These are phyloP conservation scores for Lydus trimaculatus DNA, from an alignment of 2,888 invertebrate species.

Conservation along the genomic window DNA sequence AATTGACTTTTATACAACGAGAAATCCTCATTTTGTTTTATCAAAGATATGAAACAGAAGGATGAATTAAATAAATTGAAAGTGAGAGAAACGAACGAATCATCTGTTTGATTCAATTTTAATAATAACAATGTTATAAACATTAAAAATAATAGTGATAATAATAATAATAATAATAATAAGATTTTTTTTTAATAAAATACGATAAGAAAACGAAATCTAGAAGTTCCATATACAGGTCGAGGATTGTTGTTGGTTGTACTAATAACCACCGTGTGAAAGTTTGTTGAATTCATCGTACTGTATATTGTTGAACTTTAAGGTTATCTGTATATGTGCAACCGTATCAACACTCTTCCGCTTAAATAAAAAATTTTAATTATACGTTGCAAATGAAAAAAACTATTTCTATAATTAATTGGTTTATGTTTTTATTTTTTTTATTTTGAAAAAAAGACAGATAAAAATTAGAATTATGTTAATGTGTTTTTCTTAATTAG, in stretches of 20 bases:
- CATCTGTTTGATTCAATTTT: no score
- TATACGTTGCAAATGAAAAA: no score
- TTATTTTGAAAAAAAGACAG: background rate
- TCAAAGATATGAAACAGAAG: background rate
- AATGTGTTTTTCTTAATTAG: background rate
- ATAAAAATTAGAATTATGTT: background rate
- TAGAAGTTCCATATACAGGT: no score
- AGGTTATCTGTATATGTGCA: no score
- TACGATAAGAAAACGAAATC: background rate
- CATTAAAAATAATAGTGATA: no score
- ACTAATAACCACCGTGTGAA: no score
- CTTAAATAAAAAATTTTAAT: no score
- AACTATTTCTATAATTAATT: background rate
- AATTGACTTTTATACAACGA: conserved; percentile 43
- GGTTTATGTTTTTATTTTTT: no score
- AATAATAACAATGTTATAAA: background rate
- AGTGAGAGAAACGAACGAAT: background rate
- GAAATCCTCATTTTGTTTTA: conserved; percentile 30
- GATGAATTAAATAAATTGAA: background rate
- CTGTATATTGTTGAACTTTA: no score
- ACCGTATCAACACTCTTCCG: no score
- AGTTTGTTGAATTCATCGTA: no score
- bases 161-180: background rate
- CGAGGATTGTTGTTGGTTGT: no score
- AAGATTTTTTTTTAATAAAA: background rate